Base-by-base conservation (phyloP, 1,140 invertebrate species). In the Drosophila repleta region DNA sequence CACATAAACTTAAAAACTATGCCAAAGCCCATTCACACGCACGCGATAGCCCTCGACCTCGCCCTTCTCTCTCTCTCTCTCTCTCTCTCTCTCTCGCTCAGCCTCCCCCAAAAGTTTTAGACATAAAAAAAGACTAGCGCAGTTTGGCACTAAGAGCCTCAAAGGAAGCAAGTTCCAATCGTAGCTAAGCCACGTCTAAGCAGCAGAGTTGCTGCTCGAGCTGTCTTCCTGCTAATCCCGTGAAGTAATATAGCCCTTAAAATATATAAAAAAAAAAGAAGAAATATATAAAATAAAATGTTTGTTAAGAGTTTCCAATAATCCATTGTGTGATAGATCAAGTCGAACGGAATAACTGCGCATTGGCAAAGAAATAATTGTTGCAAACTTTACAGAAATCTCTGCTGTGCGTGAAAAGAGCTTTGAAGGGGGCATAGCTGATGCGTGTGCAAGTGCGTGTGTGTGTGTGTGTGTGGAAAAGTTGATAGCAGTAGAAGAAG, bases 1-100 rank as follows among this genome's bases (percentile, higher is more conserved):
- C 65, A 68, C 69, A 83, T 87, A 83, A 88, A 83, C 77, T 76
- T 78, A 72, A 82, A 88, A 85, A 85, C 83, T 87, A 87, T 87
- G 78, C 75, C 67, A 71, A 74, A 56, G 63, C 64, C 46, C 67
- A 58, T 65, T 71, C 67, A 69, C 80, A 83, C 57, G 51, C 74
- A 69, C 78, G 74, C 76, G 8, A 37, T n/a, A 64, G n/a, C n/a
- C 71, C 66, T 60, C 15, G 6, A 0, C 20, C 35, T 4, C n/a
- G 4, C 7, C 29, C 0, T 13, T 7, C 3, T 1, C 29, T 10
- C 29, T 10, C 8, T 29, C n/a, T 26, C 7, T 17, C 52, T 5
- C 21, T 13, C 29, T 48, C 20, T 1, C 24, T 8, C n/a, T 43
- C 29, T 5, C 37, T 39, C 1, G 0, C 2, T 0, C 39, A 41